Percentiles rank a stretch among this genome's conserved stretches.
These are phyloP conservation scores for Lucinisca nassula DNA, from an alignment of 2,888 invertebrate species.

Conservation along the genomic window DNA sequence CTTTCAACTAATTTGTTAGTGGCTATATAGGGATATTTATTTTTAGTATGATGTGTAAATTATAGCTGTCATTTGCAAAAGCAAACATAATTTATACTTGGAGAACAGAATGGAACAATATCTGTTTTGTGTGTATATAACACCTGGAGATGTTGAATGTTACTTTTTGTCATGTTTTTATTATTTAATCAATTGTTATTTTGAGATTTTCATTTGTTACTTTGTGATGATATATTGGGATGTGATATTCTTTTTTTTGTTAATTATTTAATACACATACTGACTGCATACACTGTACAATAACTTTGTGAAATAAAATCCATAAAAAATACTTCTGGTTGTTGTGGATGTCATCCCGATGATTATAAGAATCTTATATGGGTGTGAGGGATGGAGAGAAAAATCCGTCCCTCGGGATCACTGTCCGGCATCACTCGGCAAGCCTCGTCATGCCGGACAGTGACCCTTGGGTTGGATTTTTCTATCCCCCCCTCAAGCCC, in stretches of 20 bases:
- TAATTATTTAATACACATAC: background rate
- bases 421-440: too few relatives aligned
- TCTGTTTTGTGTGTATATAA: background rate
- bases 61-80: background rate
- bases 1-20: constrained; percentile 6
- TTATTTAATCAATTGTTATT: background rate
- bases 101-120: background rate
- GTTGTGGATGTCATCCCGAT: background rate
- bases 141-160: background rate
- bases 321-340: background rate
- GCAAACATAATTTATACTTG: background rate
- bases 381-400: too few relatives aligned
- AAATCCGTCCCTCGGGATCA: too few relatives aligned
- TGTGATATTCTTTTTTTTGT: background rate
- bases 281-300: constrained; percentile 69
- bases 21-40: constrained; percentile 19
- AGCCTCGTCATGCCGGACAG: too few relatives aligned
- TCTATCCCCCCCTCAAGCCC: too few relatives aligned
- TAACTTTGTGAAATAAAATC: constrained; percentile 64
- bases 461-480: too few relatives aligned
- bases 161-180: background rate
- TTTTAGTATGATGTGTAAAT: background rate
- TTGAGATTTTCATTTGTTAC: background rate
- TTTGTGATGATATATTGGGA: background rate
- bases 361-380: too few relatives aligned